A percentile compares a stretch with the other conserved stretches of the same genome.
These are phyloP conservation scores for Vireo griseus DNA, from an alignment of 2,797 vertebrate genomes.

Conservation along the genomic window DNA sequence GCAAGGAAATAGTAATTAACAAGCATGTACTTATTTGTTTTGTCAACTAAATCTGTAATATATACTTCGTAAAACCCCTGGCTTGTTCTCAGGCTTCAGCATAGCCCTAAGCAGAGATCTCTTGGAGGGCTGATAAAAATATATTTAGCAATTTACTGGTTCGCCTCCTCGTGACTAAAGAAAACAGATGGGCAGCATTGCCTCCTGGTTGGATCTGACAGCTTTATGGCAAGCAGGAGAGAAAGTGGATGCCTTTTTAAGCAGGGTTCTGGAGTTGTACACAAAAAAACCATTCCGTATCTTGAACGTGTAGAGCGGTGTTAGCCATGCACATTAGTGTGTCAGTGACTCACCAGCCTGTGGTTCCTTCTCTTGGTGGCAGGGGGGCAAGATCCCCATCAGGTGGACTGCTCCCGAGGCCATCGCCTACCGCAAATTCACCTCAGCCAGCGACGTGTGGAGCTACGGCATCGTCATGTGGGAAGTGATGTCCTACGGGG, in stretches of 20 bases:
- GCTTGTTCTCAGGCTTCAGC: constrained; percentile 22
- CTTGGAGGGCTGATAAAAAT: constrained; percentile 47
- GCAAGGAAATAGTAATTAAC: constrained; percentile 47
- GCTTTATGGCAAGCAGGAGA: constrained; percentile 19
- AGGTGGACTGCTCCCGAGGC: constrained; percentile 98
- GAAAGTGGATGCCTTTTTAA: neutral
- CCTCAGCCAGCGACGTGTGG: constrained; percentile 96
- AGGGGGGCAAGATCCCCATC: constrained; percentile 98
- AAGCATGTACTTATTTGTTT: constrained; percentile 28
- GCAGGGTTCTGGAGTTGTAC: neutral
- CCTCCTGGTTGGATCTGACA: constrained; percentile 35
- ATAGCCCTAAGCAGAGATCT: constrained; percentile 38
- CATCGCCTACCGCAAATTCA: constrained; percentile 96
- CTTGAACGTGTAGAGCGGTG: neutral
- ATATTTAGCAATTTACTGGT: constrained; percentile 43
- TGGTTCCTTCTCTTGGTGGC: constrained; percentile 15
- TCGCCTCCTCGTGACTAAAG: constrained; percentile 29
- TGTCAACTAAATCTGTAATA: constrained; percentile 40
- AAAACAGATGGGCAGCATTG: constrained; percentile 38
- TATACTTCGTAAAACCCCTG: constrained; percentile 24
- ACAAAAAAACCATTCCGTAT: neutral
- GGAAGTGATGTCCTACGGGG: constrained; percentile 98
- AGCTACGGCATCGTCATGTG: constrained; percentile 98
- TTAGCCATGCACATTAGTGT: neutral
- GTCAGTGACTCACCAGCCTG: neutral